A percentile compares a stretch with the other conserved stretches of the same genome.
Evolutionary conservation across 2,113 vertebrate genomes (phyloP).

Genomic region (Scomber colias): DNA sequence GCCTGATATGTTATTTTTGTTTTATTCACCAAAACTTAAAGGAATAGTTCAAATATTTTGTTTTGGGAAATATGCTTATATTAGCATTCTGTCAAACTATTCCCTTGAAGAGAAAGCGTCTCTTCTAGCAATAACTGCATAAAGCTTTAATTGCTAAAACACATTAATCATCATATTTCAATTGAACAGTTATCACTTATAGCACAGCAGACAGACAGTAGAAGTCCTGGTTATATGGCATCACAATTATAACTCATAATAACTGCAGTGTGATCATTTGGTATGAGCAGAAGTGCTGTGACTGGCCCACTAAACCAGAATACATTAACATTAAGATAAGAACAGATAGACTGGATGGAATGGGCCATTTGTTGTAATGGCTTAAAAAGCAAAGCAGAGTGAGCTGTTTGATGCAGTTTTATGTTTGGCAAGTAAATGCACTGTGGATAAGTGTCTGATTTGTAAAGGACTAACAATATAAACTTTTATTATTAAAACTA

Average conservation of each 20-base stretch:
- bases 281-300: slow-evolving; percentile 1
- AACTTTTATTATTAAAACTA: background rate
- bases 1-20: background rate
- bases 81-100: too few relatives aligned
- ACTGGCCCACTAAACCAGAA: background rate
- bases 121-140: background rate
- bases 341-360: background rate
- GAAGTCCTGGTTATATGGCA: background rate
- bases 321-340: background rate
- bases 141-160: too few relatives aligned
- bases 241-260: too few relatives aligned
- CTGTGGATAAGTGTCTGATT: too few relatives aligned
- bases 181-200: background rate
- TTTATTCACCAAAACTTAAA: background rate
- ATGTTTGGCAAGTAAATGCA: background rate
- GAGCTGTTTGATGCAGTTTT: background rate
- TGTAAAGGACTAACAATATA: background rate
- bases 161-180: too few relatives aligned
- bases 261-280: background rate
- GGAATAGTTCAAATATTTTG: background rate
- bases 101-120: background rate
- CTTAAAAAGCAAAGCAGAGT: background rate
- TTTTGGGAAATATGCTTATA: too few relatives aligned
- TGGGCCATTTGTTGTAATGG: background rate
- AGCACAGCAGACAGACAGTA: background rate